These are phyloP conservation scores for Pogoniulus pusillus DNA, from an alignment of 2,797 vertebrate species.

Conservation along the genomic window DNA sequence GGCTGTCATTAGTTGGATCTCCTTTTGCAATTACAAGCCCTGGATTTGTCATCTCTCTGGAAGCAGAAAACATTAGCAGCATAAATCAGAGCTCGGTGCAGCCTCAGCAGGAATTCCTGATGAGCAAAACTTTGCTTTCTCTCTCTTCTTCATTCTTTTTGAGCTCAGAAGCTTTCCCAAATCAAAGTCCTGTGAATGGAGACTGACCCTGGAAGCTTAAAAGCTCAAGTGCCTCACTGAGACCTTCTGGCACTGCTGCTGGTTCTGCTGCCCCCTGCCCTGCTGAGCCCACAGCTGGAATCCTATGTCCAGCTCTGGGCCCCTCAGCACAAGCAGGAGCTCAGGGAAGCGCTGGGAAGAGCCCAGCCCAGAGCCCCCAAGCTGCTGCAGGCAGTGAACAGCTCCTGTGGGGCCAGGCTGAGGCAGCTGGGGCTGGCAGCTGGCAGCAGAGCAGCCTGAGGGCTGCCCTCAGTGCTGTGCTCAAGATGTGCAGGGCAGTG, in stretches of 20 bases:
- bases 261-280: too few species aligned
- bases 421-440: too few species aligned
- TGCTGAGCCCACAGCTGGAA: too few species aligned
- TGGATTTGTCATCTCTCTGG: constrained; percentile 10
- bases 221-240: not conserved
- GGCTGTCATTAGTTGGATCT: constrained; percentile 34
- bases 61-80: constrained; percentile 39
- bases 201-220: not conserved
- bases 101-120: constrained; percentile 34
- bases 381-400: too few species aligned
- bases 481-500: too few species aligned
- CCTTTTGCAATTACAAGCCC: constrained; percentile 41
- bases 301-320: too few species aligned
- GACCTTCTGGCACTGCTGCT: not conserved
- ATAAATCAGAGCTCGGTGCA: constrained; percentile 12
- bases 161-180: not conserved
- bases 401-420: too few species aligned
- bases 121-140: not conserved
- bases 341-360: too few species aligned
- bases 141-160: not conserved
- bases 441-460: too few species aligned
- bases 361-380: too few species aligned
- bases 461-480: too few species aligned
- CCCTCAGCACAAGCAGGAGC: too few species aligned
- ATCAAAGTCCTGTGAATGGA: not conserved